These are phyloP conservation scores for Coelogynopora nodosa DNA, from an alignment of 2,888 invertebrate genomes.

Conservation along the genomic window DNA sequence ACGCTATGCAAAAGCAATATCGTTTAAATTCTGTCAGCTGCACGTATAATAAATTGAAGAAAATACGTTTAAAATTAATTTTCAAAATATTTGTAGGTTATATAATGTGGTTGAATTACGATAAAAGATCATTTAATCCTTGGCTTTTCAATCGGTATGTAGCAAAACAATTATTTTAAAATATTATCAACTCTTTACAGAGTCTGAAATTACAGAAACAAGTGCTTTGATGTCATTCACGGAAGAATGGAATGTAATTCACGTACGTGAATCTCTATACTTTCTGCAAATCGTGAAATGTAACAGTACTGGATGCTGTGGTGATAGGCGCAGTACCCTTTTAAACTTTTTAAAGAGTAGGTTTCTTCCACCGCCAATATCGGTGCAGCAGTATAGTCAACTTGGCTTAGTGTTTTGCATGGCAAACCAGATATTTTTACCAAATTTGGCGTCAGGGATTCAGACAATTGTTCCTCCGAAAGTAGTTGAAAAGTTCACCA, in stretches of 20 bases:
- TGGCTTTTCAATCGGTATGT: too few relatives aligned
- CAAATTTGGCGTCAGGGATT: not conserved
- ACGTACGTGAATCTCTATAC: conserved; percentile 4
- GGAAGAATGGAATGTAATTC: not conserved
- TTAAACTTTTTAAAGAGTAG: not conserved
- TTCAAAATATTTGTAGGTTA: too few relatives aligned
- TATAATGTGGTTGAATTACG: too few relatives aligned
- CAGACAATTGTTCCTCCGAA: not conserved
- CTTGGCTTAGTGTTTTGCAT: not conserved
- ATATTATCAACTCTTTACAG: too few relatives aligned
- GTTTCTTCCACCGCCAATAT: conserved; percentile 18
- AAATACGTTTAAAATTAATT: too few relatives aligned
- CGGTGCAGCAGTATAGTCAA: not conserved
- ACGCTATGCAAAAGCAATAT: too few relatives aligned
- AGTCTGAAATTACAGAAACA: conserved; percentile 8
- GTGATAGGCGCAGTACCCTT: conserved; percentile 23
- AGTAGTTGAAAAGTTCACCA: not conserved
- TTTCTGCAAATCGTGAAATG: conserved; percentile 6
- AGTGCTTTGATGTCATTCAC: not conserved
- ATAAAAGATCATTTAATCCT: too few relatives aligned
- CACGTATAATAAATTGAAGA: too few relatives aligned
- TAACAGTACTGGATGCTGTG: not conserved
- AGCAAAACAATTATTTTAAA: too few relatives aligned
- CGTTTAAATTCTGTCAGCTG: too few relatives aligned
- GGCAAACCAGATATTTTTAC: conserved; percentile 3